Evolutionary conservation across 2,888 invertebrate genomes (phyloP).

Genomic region (Esperia sulphurella): DNA sequence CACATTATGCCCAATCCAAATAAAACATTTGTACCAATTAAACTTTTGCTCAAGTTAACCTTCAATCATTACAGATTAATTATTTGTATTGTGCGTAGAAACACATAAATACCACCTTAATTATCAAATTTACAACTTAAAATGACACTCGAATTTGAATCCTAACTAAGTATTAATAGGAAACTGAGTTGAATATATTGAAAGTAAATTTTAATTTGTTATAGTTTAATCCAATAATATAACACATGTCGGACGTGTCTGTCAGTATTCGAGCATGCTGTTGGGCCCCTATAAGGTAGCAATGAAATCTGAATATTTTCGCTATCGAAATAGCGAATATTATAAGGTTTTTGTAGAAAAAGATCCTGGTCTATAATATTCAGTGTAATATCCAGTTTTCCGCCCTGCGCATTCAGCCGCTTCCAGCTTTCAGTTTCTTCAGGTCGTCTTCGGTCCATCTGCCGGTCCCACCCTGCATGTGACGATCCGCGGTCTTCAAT

Average conservation of each 20-base stretch:
- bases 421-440: too few species aligned
- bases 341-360: too few species aligned
- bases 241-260: conserved; percentile 33
- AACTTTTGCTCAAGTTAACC: conserved; percentile 48
- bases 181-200: not conserved
- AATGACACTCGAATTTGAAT: conserved; percentile 7
- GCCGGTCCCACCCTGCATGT: too few species aligned
- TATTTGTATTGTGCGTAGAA: conserved; percentile 52
- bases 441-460: too few species aligned
- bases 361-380: too few species aligned
- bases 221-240: conserved; percentile 41
- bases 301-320: not conserved
- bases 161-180: conserved; percentile 6
- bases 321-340: not conserved
- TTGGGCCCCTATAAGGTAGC: conserved; percentile 8
- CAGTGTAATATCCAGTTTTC: too few species aligned
- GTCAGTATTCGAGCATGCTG: conserved; percentile 28
- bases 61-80: conserved; percentile 53
- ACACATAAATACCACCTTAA: conserved; percentile 18
- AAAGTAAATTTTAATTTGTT: conserved; percentile 13
- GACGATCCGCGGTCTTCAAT: too few species aligned
- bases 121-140: not conserved
- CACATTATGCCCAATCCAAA: conserved; percentile 26
- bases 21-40: conserved; percentile 44
- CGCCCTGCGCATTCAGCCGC: too few species aligned